Evolutionary conservation across 2,888 invertebrate species (phyloP).

Genomic region (Gandaritis pyraliata): DNA sequence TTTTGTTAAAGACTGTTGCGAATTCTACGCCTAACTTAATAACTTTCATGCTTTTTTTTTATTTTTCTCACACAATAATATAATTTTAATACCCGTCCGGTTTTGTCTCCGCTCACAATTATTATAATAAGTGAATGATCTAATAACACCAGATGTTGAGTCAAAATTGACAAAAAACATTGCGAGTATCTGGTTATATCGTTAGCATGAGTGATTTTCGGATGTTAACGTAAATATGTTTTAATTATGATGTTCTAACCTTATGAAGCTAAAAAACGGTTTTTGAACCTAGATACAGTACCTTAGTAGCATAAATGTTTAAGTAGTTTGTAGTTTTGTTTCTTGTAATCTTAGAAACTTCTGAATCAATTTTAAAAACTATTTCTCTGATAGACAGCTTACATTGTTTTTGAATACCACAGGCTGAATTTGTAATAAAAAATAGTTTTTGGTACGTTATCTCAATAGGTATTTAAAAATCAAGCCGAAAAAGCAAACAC

Average conservation of each 20-base stretch:
- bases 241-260: conserved; percentile 13
- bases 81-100: conserved; percentile 55
- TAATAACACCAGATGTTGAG: conserved; percentile 62
- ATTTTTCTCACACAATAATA: conserved; percentile 37
- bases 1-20: conserved; percentile 13
- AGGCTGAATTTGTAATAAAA: too few relatives aligned
- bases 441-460: too few relatives aligned
- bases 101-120: conserved; percentile 58
- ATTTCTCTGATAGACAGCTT: too few relatives aligned
- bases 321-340: too few relatives aligned
- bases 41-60: not conserved
- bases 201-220: conserved; percentile 39
- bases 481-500: not conserved
- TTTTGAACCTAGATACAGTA: too few relatives aligned
- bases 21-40: not conserved
- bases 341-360: too few relatives aligned
- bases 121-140: conserved; percentile 64
- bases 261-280: not conserved
- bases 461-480: too few relatives aligned
- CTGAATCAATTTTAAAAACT: too few relatives aligned
- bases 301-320: too few relatives aligned
- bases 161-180: conserved; percentile 52
- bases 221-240: conserved; percentile 16
- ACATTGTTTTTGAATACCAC: too few relatives aligned
- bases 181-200: conserved; percentile 49